Evolutionary conservation across 2,797 vertebrate species (phyloP).

Genomic region (Spheniscus humboldti): DNA sequence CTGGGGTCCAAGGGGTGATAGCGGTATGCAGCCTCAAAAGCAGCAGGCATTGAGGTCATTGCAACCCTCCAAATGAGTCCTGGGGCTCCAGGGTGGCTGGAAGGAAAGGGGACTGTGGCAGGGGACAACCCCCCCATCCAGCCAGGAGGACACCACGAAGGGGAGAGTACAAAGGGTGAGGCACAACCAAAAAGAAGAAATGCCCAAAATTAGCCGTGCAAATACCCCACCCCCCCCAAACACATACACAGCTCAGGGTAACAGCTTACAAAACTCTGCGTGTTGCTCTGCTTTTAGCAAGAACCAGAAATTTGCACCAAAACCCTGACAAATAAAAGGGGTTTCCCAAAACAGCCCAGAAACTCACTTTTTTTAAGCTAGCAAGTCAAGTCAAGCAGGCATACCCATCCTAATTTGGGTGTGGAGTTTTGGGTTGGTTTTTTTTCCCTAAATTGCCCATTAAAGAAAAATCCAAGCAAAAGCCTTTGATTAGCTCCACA

Average conservation of each 20-base stretch:
- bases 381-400: neutral
- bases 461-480: neutral
- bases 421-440: too few species aligned
- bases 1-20: neutral
- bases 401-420: accelerated
- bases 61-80: neutral
- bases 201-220: accelerated
- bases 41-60: accelerated
- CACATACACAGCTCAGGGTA: neutral
- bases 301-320: neutral
- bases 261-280: neutral
- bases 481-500: neutral
- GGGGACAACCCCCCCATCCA: neutral
- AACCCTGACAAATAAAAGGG: neutral
- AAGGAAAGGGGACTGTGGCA: neutral
- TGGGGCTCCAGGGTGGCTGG: neutral
- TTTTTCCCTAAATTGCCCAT: neutral
- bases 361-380: neutral
- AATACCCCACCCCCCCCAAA: too few species aligned
- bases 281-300: neutral
- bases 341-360: neutral
- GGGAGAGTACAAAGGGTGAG: neutral
- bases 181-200: neutral
- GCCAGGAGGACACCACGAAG: accelerated
- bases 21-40: neutral